Evolutionary conservation across 2,113 vertebrate genomes (phyloP), one percentile per base, ranked within the genome.

Genomic region (Epinephelus cyanopodus): DNA sequence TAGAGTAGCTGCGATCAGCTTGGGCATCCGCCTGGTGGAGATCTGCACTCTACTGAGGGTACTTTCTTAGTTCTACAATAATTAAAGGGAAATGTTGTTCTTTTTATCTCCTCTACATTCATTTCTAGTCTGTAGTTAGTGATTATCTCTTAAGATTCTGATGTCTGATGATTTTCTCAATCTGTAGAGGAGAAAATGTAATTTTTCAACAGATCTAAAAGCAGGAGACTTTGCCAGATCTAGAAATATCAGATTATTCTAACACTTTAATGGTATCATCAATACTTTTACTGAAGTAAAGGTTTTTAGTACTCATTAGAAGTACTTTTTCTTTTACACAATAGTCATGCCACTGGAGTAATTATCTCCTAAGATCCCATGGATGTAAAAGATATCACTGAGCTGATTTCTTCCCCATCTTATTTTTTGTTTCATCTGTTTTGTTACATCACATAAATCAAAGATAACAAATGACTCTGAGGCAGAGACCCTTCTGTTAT

Each of bases 381-480:
- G 23, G 37, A 82, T 77, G 71, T 72, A 79, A 29, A 71, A 84
- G 47, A 53, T 77, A 62, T 77, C 42, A 58, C 73, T 79, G 60
- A 69, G 33, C 47, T 83, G 62, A 74, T 80, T 69, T 52, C 71
- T 73, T 67, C 27, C 50, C 13, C 37, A 67, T 65, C n/a, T 29
- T 61, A 17, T 37, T 74, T 77, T 78, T 48, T 18, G 42, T 74
- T 84, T 82, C 65, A 82, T 84, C 70, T 77, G 58, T 89, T 79
- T 81, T 74, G 48, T 67, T 68, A 69, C 86, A 79, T 88, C 72
- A 52, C 61, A 18, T 69, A 81, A 86, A 87, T 79, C 77, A 86
- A 84, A 87, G 47, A 85, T 89, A 86, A 79, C 54, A 79, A 91
- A 84, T 83, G 64, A 47, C 71, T 82, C 19, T 25, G 75, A 66